phyloP scores from a whole-genome alignment of 1,140 invertebrate genomes.

The Heliothis virescens region DNA sequence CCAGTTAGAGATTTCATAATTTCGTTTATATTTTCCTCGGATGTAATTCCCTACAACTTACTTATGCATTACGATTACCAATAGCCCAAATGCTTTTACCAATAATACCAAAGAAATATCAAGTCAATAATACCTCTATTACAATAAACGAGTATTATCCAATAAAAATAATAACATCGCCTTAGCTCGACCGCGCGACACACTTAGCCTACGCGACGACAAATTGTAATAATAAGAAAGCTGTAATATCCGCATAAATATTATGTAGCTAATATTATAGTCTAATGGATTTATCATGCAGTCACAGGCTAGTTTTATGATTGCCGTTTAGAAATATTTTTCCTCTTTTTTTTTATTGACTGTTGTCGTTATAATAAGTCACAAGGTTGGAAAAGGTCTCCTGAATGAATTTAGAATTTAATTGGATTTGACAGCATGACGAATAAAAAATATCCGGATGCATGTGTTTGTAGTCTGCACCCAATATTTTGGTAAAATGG shows the following conservation, averaged over 20 bases:
- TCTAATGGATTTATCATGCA: background rate
- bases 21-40: no score
- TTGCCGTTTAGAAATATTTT: background rate
- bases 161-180: background rate
- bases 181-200: conserved; percentile 1
- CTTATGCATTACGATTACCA: no score
- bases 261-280: conserved; percentile 3
- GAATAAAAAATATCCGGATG: no score
- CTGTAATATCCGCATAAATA: conserved; percentile 16
- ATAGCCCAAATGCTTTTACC: no score
- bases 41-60: no score
- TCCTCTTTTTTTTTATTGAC: background rate
- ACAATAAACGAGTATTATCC: background rate
- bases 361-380: background rate
- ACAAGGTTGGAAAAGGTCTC: no score
- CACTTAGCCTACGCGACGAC: conserved; percentile 30
- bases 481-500: no score
- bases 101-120: no score
- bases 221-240: conserved; percentile 21
- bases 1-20: no score
- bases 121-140: background rate
- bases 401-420: no score
- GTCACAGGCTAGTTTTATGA: background rate
- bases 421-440: no score
- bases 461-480: no score